Evolutionary conservation across 2,888 invertebrate species (phyloP), one percentile per base, ranked within the genome.

Genomic region (Scaptomyza parva): DNA sequence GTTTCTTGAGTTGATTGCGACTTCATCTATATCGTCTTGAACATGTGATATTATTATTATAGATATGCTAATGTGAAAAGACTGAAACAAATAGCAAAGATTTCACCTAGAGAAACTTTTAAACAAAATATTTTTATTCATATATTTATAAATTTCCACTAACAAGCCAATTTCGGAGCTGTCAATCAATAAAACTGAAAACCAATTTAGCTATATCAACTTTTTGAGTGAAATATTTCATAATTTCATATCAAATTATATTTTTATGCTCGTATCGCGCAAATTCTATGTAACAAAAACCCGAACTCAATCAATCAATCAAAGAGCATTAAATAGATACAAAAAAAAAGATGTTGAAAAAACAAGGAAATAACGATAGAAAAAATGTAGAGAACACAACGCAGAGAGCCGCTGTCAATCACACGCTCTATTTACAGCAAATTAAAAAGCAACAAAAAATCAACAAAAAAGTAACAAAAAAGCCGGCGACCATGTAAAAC

Each of bases 371-470:
- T 28, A 28, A 20, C 35, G 26, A 60, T 43, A 43, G 30, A 35
- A 50, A 71, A 51, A 68, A 53, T 53, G 9, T 39, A 18, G 48
- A 72, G 60, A 67, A 76, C 54, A 72, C 12, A 41, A 53, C 26
- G 39, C 35, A 33, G 40, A 58, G 65, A 70, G 70, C 39, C 59
- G 77, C 62, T 72, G 81, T 74, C 88, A 86, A 88, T 85, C 87
- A 86, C 82, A 82, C 88, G 88, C 85, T 86, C 88, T 86, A 88
- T 84, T 88, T 85, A 80, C 78, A 88, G 54, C 70, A 70, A 79
- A 80, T 82, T 82, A 76, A 82, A 79, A 80, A 65, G 70, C 69
- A 84, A 40, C 48, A 6, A 11, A 8, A 12, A 30, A n/a, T n/a
- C 11, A 3, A 11, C 11, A 76, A 79, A n/a, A n/a, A n/a, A n/a